These are phyloP conservation scores for Trichogramma dendrolimi DNA, from an alignment of 2,888 invertebrate species.

Conservation along the genomic window DNA sequence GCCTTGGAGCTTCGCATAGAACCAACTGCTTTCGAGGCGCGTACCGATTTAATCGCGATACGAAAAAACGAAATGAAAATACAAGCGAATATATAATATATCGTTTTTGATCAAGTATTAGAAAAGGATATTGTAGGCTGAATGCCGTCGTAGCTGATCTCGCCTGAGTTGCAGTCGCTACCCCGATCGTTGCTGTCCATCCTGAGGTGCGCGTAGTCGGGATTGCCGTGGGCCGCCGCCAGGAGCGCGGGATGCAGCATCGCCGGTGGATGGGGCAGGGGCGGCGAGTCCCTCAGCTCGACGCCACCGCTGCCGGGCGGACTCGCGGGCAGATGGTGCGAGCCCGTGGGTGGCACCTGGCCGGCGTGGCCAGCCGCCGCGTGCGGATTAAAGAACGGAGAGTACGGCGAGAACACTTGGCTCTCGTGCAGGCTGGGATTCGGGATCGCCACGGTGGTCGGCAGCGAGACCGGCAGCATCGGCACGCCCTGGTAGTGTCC, in stretches of 20 bases:
- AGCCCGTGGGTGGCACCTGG: constrained; percentile 47
- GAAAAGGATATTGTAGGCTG: constrained; percentile 96
- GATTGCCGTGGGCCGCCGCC: constrained; percentile 78
- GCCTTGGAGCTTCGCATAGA: too few relatives aligned
- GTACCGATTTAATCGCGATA: background rate
- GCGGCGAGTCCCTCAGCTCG: constrained; percentile 74
- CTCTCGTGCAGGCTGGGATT: constrained; percentile 94
- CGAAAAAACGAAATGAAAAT: background rate
- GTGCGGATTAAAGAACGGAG: constrained; percentile 74
- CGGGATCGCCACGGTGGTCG: constrained; percentile 93
- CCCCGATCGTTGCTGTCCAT: constrained; percentile 81
- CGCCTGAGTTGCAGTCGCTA: constrained; percentile 88
- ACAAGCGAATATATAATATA: background rate
- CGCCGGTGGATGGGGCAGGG: constrained; percentile 75
- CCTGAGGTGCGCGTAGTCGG: constrained; percentile 72
- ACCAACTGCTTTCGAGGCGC: background rate
- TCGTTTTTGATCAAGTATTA: constrained; percentile 49
- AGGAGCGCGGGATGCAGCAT: constrained; percentile 81
- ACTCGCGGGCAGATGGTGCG: constrained; percentile 52
- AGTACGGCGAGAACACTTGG: constrained; percentile 88
- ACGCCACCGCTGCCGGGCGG: constrained; percentile 68
- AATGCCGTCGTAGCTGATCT: constrained; percentile 86
- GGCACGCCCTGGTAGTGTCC: constrained; percentile 70
- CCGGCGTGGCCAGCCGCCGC: constrained; percentile 44
- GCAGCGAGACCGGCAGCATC: constrained; percentile 82